Percentiles rank a stretch among this genome's conserved stretches.
Conservation (phyloP, 2,797 vertebrate genomes). For the Luscinia luscinia region DNA sequence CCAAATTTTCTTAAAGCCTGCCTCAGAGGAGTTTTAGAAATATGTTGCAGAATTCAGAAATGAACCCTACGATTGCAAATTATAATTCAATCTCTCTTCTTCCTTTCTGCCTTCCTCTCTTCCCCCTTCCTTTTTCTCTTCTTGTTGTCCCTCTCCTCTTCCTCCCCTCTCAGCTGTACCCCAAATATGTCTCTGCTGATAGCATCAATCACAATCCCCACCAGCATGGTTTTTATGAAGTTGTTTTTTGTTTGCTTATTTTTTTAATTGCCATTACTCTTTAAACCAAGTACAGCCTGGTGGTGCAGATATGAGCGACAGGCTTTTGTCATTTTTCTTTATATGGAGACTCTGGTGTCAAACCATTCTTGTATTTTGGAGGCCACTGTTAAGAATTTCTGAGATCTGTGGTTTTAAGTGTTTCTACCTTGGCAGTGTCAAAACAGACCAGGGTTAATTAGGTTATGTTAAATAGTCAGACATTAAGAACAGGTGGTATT, state of each 20-base stretch:
- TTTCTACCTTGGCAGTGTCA: not conserved
- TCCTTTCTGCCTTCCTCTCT: not conserved
- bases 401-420: not conserved
- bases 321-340: not conserved
- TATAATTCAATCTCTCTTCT: not conserved
- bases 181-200: not conserved
- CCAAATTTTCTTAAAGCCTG: not conserved
- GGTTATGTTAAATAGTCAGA: not conserved
- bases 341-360: not conserved
- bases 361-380: not conserved
- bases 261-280: not conserved
- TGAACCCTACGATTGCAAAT: not conserved
- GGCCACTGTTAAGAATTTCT: not conserved
- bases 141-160: not conserved
- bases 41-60: not conserved
- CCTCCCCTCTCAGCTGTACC: not conserved
- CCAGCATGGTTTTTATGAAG: not conserved
- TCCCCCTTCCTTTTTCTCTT: not conserved
- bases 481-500: not conserved
- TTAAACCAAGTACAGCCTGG: not conserved
- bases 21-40: not conserved
- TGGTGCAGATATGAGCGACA: not conserved
- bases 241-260: not conserved
- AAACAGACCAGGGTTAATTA: not conserved
- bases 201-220: too few species aligned